Conservation (phyloP, 2,797 vertebrate species). For the Leuciscus waleckii region DNA sequence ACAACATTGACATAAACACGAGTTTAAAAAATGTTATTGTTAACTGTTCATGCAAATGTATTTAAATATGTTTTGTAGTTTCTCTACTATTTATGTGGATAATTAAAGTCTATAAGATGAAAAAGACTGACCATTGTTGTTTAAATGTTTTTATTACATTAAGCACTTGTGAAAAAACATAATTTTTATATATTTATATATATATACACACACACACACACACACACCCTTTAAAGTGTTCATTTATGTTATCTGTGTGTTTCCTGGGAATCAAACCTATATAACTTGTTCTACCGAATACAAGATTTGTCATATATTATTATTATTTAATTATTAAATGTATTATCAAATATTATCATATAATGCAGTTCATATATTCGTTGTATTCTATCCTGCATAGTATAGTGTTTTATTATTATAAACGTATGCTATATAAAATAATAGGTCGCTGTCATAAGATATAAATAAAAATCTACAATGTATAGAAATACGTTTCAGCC, state of each 20-base stretch:
- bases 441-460: background rate
- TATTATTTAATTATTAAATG: background rate
- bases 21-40: constrained; percentile 69
- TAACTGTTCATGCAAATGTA: constrained; percentile 92
- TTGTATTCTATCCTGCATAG: background rate
- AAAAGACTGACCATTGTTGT: constrained; percentile 19
- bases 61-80: constrained; percentile 98
- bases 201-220: no score
- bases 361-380: background rate
- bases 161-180: background rate
- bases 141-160: background rate
- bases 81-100: constrained; percentile 98
- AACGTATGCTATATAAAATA: background rate
- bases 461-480: background rate
- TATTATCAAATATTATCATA: background rate
- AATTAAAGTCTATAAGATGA: constrained; percentile 87
- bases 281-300: background rate
- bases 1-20: constrained; percentile 57
- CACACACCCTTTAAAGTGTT: no score
- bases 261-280: background rate
- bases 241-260: background rate
- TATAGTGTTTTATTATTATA: background rate
- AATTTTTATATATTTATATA: background rate
- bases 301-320: background rate
- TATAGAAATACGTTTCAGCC: background rate